Base-by-base conservation (phyloP, 2,797 vertebrate species). In the Crocidura indochinensis region DNA sequence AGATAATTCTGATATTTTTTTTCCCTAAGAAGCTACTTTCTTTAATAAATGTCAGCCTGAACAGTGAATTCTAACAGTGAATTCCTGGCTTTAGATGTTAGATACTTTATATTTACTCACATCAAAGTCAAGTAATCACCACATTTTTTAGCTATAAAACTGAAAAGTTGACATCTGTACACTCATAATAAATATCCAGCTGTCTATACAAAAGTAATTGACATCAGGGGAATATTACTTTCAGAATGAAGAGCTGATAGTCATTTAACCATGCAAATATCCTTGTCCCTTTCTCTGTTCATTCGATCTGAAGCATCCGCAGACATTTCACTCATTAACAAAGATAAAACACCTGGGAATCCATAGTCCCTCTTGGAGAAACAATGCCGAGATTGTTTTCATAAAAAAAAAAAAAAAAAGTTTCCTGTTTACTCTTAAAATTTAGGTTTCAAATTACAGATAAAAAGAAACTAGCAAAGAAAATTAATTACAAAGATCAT, bases 81-180 rank as follows among this genome's bases (percentile, higher is more conserved):
- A 94, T 90, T 95, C 94, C 74, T 90, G 91, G 95, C 94, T 95
- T 95, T 74, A 90, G 87, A 79, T 95, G 87, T 81, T 94, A 91
- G 83, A 78, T 90, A 90, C 79, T 95, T 93, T 76, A 86, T 95
- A 86, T 94, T 96, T 94, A 91, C 85, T 92, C 94, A 92, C 91
- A 96, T 96, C 96, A 96, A 96, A 96, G 95, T 96, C 95, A 96
- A 96, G 90, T 87, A 95, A 91, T 95, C 95, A 94, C 69, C 75
- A 85, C 90, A 88, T 92, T 92, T 92, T 95, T 87, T 78, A 84
- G 72, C 77, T 85, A 69, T 6, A 47, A 87, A 75, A 94, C 69
- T 7, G 71, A 86, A 92, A 91, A 91, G 91, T 62, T 96, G 96
- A 95, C 96, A 95, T 95, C 91, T 93, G 91, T 79, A 93, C 67